phyloP scores from a whole-genome alignment of 2,888 invertebrate species.

The Plutella xylostella region DNA sequence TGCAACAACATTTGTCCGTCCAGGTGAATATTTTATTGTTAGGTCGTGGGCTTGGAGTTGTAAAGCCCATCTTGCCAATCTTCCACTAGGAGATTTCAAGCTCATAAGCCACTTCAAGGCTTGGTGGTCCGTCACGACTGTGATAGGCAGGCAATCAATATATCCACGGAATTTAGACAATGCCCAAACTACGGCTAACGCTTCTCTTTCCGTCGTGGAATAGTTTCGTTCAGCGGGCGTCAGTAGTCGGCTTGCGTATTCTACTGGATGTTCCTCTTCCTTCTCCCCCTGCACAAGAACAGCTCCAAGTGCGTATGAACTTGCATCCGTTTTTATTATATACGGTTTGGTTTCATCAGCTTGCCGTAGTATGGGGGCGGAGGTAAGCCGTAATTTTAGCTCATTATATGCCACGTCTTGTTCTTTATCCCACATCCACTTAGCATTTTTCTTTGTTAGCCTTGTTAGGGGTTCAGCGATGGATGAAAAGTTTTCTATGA shows the following conservation, averaged over 20 bases:
- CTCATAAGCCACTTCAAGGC: constrained; percentile 35
- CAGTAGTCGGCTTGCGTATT: constrained; percentile 12
- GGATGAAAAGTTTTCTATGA: constrained; percentile 9
- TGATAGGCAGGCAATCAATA: constrained; percentile 37
- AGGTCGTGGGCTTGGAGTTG: constrained; percentile 31
- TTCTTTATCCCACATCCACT: constrained; percentile 22
- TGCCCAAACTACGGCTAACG: constrained; percentile 20
- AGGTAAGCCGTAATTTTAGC: too few relatives aligned
- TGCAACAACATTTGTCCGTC: constrained; percentile 32
- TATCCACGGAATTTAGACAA: constrained; percentile 15
- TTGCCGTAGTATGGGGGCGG: constrained; percentile 22
- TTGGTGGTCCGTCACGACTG: constrained; percentile 27
- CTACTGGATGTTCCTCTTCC: neutral
- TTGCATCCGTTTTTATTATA: constrained; percentile 27
- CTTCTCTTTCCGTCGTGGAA: constrained; percentile 33
- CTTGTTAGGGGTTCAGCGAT: constrained; percentile 25
- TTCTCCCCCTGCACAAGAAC: constrained; percentile 4
- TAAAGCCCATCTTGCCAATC: constrained; percentile 43
- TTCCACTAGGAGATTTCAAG: constrained; percentile 34
- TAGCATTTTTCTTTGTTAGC: constrained; percentile 23
- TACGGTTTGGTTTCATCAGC: too few relatives aligned
- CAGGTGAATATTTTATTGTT: constrained; percentile 29
- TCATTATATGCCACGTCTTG: too few relatives aligned
- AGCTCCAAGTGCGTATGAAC: constrained; percentile 22
- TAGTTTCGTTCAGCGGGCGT: constrained; percentile 28